Evolutionary conservation across 2,888 invertebrate genomes (phyloP).

Genomic region (Nymphalis c-album): DNA sequence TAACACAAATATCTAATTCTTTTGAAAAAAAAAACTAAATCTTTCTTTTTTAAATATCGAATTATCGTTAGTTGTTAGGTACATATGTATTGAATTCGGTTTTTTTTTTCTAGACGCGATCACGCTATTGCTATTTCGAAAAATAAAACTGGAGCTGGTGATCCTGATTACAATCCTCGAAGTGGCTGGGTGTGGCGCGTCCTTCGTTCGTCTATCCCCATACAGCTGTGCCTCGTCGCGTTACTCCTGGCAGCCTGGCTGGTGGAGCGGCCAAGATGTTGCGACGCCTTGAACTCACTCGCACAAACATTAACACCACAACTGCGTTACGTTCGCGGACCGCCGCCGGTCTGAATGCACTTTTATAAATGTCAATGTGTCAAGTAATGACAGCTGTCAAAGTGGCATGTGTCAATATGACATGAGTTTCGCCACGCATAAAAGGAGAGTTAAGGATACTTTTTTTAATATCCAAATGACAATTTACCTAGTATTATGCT

Average conservation of each 20-base stretch:
- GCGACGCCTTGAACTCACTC: constrained; percentile 89
- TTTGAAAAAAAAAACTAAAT: no score
- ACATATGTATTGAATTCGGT: not conserved
- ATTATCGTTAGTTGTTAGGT: not conserved
- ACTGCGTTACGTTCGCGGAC: constrained; percentile 90
- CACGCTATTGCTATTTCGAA: constrained; percentile 57
- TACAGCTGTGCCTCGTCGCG: constrained; percentile 88
- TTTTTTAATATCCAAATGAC: not conserved
- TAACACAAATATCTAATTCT: no score
- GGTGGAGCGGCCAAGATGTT: constrained; percentile 88
- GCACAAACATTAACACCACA: constrained; percentile 89
- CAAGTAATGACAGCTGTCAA: constrained; percentile 22
- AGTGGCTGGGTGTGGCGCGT: constrained; percentile 87
- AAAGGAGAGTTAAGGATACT: not conserved
- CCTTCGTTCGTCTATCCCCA: constrained; percentile 88
- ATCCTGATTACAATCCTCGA: constrained; percentile 80
- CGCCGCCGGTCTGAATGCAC: constrained; percentile 82
- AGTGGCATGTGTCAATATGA: constrained; percentile 5
- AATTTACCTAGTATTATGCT: constrained; percentile 7
- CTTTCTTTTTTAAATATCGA: no score
- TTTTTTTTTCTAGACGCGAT: constrained; percentile 50
- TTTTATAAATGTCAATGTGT: constrained; percentile 15
- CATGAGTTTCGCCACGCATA: constrained; percentile 3
- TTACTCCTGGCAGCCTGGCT: constrained; percentile 88
- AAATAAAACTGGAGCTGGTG: constrained; percentile 79